These are phyloP conservation scores for Megaleporinus macrocephalus DNA, from an alignment of 2,113 vertebrate genomes.

Conservation along the genomic window DNA sequence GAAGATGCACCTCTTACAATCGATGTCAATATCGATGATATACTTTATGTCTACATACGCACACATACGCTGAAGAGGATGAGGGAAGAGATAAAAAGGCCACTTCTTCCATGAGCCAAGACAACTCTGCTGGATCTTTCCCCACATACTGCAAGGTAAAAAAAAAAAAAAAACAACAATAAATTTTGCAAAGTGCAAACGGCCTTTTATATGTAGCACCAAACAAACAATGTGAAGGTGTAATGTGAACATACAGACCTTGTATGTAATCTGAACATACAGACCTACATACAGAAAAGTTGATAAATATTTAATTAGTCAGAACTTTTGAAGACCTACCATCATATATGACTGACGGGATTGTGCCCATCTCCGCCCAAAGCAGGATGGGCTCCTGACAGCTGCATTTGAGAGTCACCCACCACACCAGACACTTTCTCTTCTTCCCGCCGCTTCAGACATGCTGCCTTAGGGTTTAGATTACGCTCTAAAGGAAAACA, in stretches of 20 bases:
- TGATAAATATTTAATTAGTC: neutral
- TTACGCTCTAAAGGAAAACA: constrained; percentile 82
- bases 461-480: constrained; percentile 97
- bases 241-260: no score
- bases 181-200: neutral
- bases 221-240: no score
- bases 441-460: constrained; percentile 96
- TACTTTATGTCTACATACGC: constrained; percentile 64
- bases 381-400: constrained; percentile 89
- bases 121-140: constrained; percentile 71
- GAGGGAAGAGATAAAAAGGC: constrained; percentile 82
- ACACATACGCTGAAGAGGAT: constrained; percentile 69
- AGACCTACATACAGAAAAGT: no score
- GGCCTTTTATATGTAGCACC: no score
- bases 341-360: constrained; percentile 93
- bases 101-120: constrained; percentile 80
- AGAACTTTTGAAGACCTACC: constrained; percentile 56
- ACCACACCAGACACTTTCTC: constrained; percentile 96
- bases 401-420: constrained; percentile 91
- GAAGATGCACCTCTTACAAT: constrained; percentile 67
- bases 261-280: no score
- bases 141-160: no score
- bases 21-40: constrained; percentile 73
- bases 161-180: no score
- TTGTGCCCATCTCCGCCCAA: constrained; percentile 92